Percentiles rank a stretch among this genome's conserved stretches.
Evolutionary conservation across 2,888 invertebrate species (phyloP).

Genomic region (Cyclophora albipunctata): DNA sequence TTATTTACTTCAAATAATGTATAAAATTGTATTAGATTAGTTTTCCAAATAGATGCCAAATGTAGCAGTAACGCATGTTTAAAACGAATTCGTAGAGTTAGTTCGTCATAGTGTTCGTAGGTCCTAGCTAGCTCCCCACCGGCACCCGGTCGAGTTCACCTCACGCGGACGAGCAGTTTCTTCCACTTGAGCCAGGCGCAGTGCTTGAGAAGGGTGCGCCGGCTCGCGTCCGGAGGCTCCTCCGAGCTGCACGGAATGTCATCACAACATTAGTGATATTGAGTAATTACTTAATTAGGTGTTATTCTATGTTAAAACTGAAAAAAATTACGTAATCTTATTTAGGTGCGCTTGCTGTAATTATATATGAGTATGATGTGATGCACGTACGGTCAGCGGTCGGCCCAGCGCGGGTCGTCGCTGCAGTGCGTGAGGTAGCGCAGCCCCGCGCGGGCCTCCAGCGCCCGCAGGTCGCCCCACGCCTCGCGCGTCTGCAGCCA

Average conservation of each 20-base stretch:
- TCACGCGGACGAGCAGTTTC: constrained; percentile 37
- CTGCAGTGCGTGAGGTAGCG: constrained; percentile 63
- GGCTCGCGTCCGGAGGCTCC: constrained; percentile 21
- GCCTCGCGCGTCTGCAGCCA: constrained; percentile 98
- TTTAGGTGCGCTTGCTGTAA: too few species aligned
- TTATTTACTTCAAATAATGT: too few species aligned
- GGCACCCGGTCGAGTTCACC: constrained; percentile 15
- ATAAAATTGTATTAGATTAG: too few species aligned
- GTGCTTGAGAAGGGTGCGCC: constrained; percentile 15
- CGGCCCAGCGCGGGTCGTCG: constrained; percentile 45
- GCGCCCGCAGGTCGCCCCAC: constrained; percentile 93
- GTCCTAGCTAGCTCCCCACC: too few species aligned
- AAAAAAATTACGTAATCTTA: too few species aligned
- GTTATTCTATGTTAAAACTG: too few species aligned
- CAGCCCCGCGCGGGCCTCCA: constrained; percentile 77
- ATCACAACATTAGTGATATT: too few species aligned
- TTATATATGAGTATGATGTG: constrained; percentile 37
- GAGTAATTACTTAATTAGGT: too few species aligned
- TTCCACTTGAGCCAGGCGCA: constrained; percentile 37
- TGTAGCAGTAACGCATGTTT: too few species aligned
- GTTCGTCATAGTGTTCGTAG: too few species aligned
- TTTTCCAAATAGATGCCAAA: too few species aligned
- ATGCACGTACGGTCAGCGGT: constrained; percentile 28
- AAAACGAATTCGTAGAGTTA: too few species aligned
- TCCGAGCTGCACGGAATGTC: constrained; percentile 23